A percentile compares a stretch with the other conserved stretches of the same genome.
Evolutionary conservation across 2,113 vertebrate genomes (phyloP).

Genomic region (Xiphorhynchus elegans): DNA sequence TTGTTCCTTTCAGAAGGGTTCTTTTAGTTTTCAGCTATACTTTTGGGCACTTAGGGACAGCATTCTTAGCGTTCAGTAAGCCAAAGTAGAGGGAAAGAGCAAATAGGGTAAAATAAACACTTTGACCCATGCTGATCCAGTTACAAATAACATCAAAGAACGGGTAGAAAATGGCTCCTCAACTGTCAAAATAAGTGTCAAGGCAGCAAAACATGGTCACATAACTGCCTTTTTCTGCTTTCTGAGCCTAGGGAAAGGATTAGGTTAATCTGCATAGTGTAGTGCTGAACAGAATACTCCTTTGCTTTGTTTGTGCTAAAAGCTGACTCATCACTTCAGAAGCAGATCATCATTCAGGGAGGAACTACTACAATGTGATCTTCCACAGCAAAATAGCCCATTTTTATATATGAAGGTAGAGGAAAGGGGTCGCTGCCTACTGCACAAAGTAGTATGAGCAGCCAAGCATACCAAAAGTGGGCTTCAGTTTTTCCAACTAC

Average conservation of each 20-base stretch:
- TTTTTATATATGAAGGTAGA: not conserved
- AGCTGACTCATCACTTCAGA: constrained; percentile 9
- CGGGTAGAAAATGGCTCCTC: not conserved
- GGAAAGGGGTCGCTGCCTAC: not conserved
- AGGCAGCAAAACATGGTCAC: not conserved
- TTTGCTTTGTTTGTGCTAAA: not conserved
- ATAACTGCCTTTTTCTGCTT: not conserved
- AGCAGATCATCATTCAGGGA: not conserved
- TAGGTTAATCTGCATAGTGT: not conserved
- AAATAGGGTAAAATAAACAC: not conserved
- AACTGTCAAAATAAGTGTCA: not conserved
- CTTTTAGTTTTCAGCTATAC: not conserved
- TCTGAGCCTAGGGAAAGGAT: not conserved
- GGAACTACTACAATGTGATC: not conserved
- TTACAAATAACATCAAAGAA: not conserved
- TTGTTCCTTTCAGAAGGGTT: not conserved
- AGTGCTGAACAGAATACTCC: not conserved
- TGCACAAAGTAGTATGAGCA: not conserved
- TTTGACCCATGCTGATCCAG: not conserved
- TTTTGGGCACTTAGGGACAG: not conserved
- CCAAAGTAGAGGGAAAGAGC: not conserved
- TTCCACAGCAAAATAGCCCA: not conserved
- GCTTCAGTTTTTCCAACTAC: not conserved
- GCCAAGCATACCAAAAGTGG: not conserved
- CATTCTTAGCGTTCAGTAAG: not conserved